Evolutionary conservation across 2,888 invertebrate genomes (phyloP).

Genomic region (Orgyia antiqua): DNA sequence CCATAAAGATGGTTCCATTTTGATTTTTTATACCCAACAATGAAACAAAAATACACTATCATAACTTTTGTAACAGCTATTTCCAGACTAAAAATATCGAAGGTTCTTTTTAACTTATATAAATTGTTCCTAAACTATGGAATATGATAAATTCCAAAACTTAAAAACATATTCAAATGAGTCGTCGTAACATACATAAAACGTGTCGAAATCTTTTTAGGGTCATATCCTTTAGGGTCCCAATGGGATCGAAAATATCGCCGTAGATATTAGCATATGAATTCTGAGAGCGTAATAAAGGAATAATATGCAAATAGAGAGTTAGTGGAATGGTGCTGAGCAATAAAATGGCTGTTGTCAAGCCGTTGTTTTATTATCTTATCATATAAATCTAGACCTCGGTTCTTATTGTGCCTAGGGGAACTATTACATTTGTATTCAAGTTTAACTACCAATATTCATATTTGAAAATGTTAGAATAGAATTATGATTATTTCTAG

Average conservation of each 20-base stretch:
- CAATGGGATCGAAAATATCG: conserved; percentile 50
- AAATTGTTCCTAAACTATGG: too few relatives aligned
- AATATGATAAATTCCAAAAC: conserved; percentile 26
- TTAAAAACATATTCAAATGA: conserved; percentile 32
- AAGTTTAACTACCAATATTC: too few relatives aligned
- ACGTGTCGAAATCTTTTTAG: conserved; percentile 44
- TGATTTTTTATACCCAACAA: too few relatives aligned
- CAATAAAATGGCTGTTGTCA: conserved; percentile 39
- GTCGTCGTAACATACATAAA: conserved; percentile 32
- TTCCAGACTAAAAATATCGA: too few relatives aligned
- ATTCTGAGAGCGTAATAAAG: conserved; percentile 65
- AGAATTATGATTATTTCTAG: too few relatives aligned
- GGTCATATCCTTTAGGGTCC: conserved; percentile 40
- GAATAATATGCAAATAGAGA: conserved; percentile 69
- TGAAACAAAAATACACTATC: too few relatives aligned
- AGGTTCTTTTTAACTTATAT: too few relatives aligned
- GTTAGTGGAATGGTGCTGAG: conserved; percentile 38
- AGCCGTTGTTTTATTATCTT: conserved; percentile 40
- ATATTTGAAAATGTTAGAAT: too few relatives aligned
- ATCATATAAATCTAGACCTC: conserved; percentile 31
- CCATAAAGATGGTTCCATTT: too few relatives aligned
- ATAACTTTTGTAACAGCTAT: too few relatives aligned
- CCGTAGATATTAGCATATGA: conserved; percentile 60
- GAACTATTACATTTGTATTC: conserved; percentile 16
- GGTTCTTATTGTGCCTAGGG: conserved; percentile 24